Evolutionary conservation across 2,113 vertebrate genomes (phyloP).

Genomic region (Mirounga angustirostris): DNA sequence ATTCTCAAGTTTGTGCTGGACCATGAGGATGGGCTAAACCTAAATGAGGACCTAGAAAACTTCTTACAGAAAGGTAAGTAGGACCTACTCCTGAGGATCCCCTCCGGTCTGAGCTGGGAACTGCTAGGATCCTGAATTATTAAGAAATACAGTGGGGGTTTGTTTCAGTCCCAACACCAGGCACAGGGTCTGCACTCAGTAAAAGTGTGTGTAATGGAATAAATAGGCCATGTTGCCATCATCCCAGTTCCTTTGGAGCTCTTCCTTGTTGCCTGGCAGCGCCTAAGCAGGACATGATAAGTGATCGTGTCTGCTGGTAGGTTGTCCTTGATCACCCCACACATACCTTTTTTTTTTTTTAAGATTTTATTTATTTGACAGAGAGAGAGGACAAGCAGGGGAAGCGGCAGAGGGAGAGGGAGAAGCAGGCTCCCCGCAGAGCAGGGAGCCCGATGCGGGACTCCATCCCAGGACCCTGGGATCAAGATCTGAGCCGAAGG

Average conservation of each 20-base stretch:
- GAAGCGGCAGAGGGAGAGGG: too few species aligned
- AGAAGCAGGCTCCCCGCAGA: too few species aligned
- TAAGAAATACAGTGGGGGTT: background rate
- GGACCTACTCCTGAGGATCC: background rate
- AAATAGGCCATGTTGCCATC: background rate
- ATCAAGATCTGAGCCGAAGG: too few species aligned
- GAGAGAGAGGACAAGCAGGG: too few species aligned
- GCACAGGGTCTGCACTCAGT: background rate
- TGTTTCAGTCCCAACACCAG: background rate
- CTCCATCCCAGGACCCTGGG: too few species aligned
- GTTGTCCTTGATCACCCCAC: background rate
- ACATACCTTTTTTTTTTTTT: background rate
- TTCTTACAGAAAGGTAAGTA: constrained; percentile 91
- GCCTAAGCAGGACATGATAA: background rate
- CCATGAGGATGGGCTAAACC: constrained; percentile 88
- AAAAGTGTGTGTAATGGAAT: background rate
- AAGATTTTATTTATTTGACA: too few species aligned
- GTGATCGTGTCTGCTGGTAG: background rate
- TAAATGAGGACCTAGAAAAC: constrained; percentile 89
- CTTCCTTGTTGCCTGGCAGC: background rate
- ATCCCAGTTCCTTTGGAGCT: background rate
- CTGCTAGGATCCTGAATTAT: background rate
- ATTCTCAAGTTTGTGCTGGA: constrained; percentile 91
- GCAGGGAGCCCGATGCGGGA: too few species aligned
- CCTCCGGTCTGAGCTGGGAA: background rate